Conservation (phyloP, 1,140 invertebrate genomes). For the Atta colombica region DNA sequence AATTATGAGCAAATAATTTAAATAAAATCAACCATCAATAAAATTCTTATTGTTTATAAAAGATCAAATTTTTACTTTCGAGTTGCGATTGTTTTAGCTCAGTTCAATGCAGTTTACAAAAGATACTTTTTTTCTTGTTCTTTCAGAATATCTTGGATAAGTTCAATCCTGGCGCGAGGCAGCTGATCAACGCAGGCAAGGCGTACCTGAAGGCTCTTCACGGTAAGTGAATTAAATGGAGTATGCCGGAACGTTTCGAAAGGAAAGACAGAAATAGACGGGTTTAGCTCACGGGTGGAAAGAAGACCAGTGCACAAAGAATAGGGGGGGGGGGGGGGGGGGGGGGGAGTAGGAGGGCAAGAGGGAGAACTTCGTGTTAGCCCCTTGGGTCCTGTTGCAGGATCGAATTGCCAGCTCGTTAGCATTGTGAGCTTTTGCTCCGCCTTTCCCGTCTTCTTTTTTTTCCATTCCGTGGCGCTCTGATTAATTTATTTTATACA, state of each 20-base stretch:
- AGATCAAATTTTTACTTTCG: neutral
- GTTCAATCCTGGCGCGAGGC: constrained; percentile 96
- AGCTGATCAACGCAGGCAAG: constrained; percentile 97
- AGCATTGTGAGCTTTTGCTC: constrained; percentile 65
- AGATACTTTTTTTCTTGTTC: constrained; percentile 76
- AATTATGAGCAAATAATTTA: neutral
- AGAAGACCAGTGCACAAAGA: constrained; percentile 39
- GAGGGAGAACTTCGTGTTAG: constrained; percentile 64
- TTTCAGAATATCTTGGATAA: constrained; percentile 98
- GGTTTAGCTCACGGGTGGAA: constrained; percentile 31
- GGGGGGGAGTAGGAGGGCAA: neutral
- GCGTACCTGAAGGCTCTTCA: constrained; percentile 96
- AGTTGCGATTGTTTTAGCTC: neutral
- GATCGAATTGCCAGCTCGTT: constrained; percentile 77
- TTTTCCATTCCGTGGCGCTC: neutral
- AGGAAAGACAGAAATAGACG: neutral
- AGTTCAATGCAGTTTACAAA: neutral
- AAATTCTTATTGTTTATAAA: neutral
- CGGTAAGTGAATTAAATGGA: constrained; percentile 89
- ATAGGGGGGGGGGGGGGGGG: neutral
- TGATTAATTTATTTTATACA: constrained; percentile 24
- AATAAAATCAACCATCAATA: too few species aligned
- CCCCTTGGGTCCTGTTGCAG: constrained; percentile 72
- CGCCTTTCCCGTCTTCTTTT: constrained; percentile 34
- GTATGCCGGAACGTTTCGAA: neutral